Percentiles rank a stretch among this genome's conserved stretches.
These are phyloP conservation scores for Peromyscus maniculatus DNA, from an alignment of 2,113 vertebrate genomes.

Conservation along the genomic window DNA sequence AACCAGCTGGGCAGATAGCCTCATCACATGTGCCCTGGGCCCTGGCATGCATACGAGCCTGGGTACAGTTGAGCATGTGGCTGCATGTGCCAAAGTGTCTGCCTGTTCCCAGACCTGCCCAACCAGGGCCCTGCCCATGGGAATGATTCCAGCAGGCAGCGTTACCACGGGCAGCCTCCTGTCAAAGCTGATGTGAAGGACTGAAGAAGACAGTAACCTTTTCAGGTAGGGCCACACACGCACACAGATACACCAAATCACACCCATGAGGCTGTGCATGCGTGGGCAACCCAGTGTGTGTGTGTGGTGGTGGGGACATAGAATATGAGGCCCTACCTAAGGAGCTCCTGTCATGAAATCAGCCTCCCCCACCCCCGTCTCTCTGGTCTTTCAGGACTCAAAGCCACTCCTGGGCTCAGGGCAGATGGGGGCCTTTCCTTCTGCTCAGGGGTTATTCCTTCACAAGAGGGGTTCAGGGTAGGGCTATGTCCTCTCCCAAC, in stretches of 20 bases:
- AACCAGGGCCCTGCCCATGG: background rate
- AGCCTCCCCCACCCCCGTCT: background rate
- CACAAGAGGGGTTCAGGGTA: background rate
- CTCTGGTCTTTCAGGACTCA: background rate
- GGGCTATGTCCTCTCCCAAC: background rate
- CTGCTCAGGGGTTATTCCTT: background rate
- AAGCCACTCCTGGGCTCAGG: background rate
- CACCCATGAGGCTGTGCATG: background rate
- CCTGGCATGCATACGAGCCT: background rate
- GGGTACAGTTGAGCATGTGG: background rate
- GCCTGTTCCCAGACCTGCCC: constrained; percentile 29
- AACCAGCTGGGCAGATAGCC: constrained; percentile 50
- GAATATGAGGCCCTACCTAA: background rate
- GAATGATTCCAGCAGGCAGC: background rate
- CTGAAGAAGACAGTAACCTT: background rate
- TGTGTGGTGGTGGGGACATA: too few species aligned
- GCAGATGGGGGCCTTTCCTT: background rate
- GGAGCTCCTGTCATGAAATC: background rate
- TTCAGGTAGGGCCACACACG: background rate
- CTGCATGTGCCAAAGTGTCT: constrained; percentile 13
- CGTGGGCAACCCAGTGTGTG: background rate
- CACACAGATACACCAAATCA: background rate
- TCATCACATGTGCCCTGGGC: background rate
- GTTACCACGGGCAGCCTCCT: background rate
- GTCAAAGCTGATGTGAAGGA: background rate